phyloP scores from a whole-genome alignment of 2,797 vertebrate genomes.

The Oryzias sinensis region DNA sequence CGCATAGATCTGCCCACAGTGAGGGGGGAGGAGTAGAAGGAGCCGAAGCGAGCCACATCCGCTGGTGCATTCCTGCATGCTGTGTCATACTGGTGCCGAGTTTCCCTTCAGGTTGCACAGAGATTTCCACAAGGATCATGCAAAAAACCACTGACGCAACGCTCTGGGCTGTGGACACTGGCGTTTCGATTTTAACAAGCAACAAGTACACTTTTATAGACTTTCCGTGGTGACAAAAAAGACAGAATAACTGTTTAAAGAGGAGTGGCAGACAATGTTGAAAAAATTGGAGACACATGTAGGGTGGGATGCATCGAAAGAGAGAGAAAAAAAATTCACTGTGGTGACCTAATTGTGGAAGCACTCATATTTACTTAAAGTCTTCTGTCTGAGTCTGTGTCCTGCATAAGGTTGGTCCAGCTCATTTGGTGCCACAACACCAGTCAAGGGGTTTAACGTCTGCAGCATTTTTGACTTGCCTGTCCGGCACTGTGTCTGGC shows the following conservation, averaged over 20 bases:
- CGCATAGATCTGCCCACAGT: slow-evolving; percentile 67
- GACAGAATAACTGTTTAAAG: slow-evolving; percentile 25
- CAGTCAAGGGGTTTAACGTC: slow-evolving; percentile 58
- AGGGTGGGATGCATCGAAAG: slow-evolving; percentile 18
- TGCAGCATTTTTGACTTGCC: slow-evolving; percentile 64
- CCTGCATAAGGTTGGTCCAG: slow-evolving; percentile 46
- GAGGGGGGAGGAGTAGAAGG: slow-evolving; percentile 33
- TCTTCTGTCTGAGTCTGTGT: slow-evolving; percentile 32
- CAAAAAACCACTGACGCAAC: slow-evolving; percentile 49
- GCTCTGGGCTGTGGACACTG: slow-evolving; percentile 30
- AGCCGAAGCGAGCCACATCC: slow-evolving; percentile 62
- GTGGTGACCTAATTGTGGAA: slow-evolving; percentile 34
- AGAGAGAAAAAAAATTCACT: slow-evolving; percentile 18
- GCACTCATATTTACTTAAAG: slow-evolving; percentile 25
- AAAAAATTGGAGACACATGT: slow-evolving; percentile 17
- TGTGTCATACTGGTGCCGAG: slow-evolving; percentile 73
- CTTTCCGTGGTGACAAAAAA: slow-evolving; percentile 29
- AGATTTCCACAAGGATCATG: slow-evolving; percentile 57
- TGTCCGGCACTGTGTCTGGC: slow-evolving; percentile 64
- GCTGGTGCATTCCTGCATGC: slow-evolving; percentile 71
- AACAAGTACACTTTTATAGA: slow-evolving; percentile 26
- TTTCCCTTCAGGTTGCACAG: slow-evolving; percentile 60
- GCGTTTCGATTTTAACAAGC: slow-evolving; percentile 59
- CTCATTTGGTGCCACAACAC: slow-evolving; percentile 59
- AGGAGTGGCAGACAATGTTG: slow-evolving; percentile 12